phyloP scores from a whole-genome alignment of 2,113 vertebrate genomes.

The Cnemophilus loriae region DNA sequence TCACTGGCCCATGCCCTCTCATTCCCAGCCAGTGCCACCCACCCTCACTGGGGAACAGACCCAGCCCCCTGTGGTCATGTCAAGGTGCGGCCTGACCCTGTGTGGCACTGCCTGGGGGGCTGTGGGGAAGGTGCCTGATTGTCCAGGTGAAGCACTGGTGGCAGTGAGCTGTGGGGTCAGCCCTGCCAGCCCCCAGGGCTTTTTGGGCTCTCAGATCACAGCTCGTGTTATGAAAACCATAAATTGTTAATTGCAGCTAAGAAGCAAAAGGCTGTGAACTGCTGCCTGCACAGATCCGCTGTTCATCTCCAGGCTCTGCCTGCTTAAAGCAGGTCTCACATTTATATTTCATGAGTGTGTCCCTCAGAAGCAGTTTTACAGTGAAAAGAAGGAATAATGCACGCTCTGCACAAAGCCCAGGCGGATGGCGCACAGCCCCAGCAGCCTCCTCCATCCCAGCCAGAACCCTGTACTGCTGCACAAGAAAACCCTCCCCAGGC shows the following conservation, averaged over 20 bases:
- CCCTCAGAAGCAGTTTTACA: not conserved
- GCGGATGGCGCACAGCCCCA: accelerated
- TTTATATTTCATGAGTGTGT: slow-evolving; percentile 4
- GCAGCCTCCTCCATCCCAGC: not conserved
- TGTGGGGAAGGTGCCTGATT: not conserved
- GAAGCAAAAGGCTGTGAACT: not conserved
- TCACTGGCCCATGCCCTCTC: not conserved
- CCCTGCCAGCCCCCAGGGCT: not conserved
- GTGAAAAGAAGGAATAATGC: not conserved
- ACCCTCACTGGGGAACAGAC: not conserved
- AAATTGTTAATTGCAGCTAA: not conserved
- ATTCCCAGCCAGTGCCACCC: not conserved
- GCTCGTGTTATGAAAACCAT: not conserved
- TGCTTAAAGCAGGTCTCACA: not conserved
- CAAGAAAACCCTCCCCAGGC: not conserved
- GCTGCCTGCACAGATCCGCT: not conserved
- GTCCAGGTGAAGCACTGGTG: not conserved
- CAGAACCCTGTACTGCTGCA: accelerated
- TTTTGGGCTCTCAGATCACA: not conserved
- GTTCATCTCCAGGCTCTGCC: not conserved
- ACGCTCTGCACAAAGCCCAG: accelerated
- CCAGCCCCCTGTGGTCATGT: not conserved
- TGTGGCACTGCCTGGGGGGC: accelerated
- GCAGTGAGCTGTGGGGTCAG: not conserved
- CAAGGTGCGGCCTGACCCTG: accelerated